These are phyloP conservation scores for Strigamia transsilvanica DNA, from an alignment of 2,888 invertebrate genomes.

Conservation along the genomic window DNA sequence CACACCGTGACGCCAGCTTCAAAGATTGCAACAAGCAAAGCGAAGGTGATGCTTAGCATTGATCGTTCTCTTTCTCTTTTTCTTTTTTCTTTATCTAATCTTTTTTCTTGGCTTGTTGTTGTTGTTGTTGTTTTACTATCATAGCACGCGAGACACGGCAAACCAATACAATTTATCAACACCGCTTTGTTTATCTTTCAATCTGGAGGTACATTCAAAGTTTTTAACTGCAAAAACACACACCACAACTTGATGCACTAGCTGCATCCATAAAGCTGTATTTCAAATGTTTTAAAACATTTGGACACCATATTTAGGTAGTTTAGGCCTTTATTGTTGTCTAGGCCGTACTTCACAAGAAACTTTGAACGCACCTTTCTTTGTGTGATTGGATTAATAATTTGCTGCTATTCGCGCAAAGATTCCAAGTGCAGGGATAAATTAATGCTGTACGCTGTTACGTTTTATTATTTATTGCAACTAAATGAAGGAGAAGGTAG, in stretches of 20 bases:
- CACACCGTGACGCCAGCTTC: neutral
- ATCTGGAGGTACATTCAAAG: neutral
- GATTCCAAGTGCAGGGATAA: neutral
- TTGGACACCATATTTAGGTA: too few relatives aligned
- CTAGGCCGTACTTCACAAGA: too few relatives aligned
- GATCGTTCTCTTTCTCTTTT: neutral
- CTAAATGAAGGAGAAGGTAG: slow-evolving; percentile 49
- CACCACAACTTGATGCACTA: neutral
- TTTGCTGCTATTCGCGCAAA: neutral
- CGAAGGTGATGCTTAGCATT: slow-evolving; percentile 12
- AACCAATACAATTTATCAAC: slow-evolving; percentile 6
- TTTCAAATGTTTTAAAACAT: too few relatives aligned
- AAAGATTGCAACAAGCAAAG: neutral
- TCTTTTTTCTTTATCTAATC: neutral
- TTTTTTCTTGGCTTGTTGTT: neutral
- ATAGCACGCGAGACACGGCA: neutral
- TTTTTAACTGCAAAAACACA: neutral
- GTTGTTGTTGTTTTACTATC: neutral
- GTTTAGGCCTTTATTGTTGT: too few relatives aligned
- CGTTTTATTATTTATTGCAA: slow-evolving; percentile 38
- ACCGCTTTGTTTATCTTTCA: neutral
- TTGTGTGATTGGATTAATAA: too few relatives aligned
- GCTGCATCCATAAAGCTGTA: too few relatives aligned
- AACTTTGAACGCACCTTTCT: too few relatives aligned
- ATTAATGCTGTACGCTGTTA: neutral